Conservation (phyloP, 2,888 invertebrate species). For the Neoascia interrupta region DNA sequence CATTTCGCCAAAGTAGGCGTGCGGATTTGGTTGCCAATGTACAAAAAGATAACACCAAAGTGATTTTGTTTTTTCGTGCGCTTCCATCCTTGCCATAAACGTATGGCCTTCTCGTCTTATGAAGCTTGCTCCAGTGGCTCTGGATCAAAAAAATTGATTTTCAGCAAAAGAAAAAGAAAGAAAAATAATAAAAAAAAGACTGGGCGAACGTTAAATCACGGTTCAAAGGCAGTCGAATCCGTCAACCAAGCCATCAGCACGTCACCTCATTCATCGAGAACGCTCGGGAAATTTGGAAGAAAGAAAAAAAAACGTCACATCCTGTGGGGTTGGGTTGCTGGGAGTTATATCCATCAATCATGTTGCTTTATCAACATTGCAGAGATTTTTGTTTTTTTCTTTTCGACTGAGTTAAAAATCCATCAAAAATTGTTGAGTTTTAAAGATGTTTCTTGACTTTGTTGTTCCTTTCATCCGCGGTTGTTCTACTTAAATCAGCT, state of each 20-base stretch:
- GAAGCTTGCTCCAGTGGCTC: constrained; percentile 15
- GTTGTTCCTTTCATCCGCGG: not conserved
- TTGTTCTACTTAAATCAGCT: not conserved
- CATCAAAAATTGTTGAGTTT: constrained; percentile 36
- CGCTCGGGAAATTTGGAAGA: not conserved
- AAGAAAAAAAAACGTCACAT: not conserved
- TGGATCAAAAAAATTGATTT: constrained; percentile 43
- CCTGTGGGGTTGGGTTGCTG: not conserved
- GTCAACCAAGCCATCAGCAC: constrained; percentile 52
- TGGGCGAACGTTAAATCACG: constrained; percentile 49
- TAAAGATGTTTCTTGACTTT: constrained; percentile 22
- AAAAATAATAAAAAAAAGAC: constrained; percentile 20
- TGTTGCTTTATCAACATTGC: constrained; percentile 53
- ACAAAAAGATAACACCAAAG: constrained; percentile 52
- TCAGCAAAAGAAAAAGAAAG: not conserved
- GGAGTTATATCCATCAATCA: constrained; percentile 57
- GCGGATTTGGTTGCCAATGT: constrained; percentile 57
- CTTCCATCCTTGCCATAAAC: not conserved
- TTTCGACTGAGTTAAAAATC: constrained; percentile 24
- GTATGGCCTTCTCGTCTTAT: constrained; percentile 19
- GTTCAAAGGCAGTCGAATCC: constrained; percentile 54
- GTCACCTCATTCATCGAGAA: constrained; percentile 36
- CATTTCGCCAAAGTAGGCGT: constrained; percentile 62
- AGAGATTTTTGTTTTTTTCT: constrained; percentile 14
- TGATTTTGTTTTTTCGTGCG: constrained; percentile 10